phyloP scores from a whole-genome alignment of 2,113 vertebrate species.

The Pachycephala philippinensis region DNA sequence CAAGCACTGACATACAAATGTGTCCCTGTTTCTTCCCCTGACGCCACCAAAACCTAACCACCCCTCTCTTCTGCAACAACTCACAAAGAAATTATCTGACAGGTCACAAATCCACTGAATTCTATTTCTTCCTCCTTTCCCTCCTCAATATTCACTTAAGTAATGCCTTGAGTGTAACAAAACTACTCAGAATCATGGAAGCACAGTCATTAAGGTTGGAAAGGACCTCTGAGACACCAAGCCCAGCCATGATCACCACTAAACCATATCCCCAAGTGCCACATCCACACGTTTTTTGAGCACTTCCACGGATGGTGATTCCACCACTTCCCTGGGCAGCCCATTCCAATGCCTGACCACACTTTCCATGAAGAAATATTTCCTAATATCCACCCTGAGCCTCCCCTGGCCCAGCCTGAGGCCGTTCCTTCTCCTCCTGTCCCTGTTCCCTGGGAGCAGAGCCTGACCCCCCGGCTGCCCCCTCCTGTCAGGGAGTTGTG shows the following conservation, averaged over 20 bases:
- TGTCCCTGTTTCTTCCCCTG: neutral
- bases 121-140: neutral
- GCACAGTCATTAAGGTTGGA: neutral
- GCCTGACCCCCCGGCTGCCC: accelerated
- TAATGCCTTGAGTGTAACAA: neutral
- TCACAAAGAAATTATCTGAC: neutral
- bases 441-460: neutral
- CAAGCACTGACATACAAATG: neutral
- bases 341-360: neutral
- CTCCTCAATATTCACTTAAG: neutral
- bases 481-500: neutral
- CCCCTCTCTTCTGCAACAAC: neutral
- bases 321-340: neutral
- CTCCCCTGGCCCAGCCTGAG: accelerated
- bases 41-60: neutral
- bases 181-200: neutral
- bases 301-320: neutral
- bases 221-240: neutral
- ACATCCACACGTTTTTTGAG: neutral
- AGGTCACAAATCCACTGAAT: neutral
- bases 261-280: neutral
- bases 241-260: neutral
- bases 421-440: neutral
- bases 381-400: neutral
- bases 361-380: too few relatives aligned